Percentiles rank a stretch among this genome's conserved stretches.
These are phyloP conservation scores for Disparrhopalites patrizii DNA, from an alignment of 2,888 invertebrate species.

Conservation along the genomic window DNA sequence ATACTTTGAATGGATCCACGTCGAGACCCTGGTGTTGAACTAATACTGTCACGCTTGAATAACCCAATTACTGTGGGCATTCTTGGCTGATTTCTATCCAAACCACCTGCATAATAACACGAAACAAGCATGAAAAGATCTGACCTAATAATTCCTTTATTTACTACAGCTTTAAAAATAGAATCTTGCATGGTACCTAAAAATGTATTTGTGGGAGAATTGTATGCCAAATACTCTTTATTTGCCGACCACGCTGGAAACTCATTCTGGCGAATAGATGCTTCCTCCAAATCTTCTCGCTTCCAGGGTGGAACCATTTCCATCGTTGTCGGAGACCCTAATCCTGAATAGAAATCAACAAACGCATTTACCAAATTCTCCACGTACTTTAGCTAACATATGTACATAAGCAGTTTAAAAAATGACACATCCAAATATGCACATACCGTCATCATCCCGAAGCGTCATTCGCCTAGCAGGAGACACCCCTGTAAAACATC, in stretches of 20 bases:
- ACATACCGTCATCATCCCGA: constrained; percentile 44
- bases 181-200: constrained; percentile 77
- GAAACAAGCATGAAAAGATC: neutral
- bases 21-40: constrained; percentile 61
- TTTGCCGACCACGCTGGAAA: constrained; percentile 95
- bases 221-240: constrained; percentile 87
- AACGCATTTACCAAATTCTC: neutral
- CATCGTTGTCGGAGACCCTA: constrained; percentile 71
- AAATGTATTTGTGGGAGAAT: constrained; percentile 86
- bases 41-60: constrained; percentile 76
- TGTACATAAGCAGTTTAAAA: neutral
- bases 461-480: constrained; percentile 45
- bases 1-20: constrained; percentile 45
- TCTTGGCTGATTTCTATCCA: constrained; percentile 72
- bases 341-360: too few species aligned
- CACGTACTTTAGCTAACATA: neutral
- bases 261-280: constrained; percentile 73
- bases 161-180: too few species aligned
- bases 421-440: neutral
- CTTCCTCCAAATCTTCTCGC: constrained; percentile 64
- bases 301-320: constrained; percentile 92
- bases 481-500: constrained; percentile 45
- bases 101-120: constrained; percentile 61
- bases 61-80: constrained; percentile 78
- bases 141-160: neutral